phyloP scores from a whole-genome alignment of 2,797 vertebrate species.

The Enteromius viviparus region DNA sequence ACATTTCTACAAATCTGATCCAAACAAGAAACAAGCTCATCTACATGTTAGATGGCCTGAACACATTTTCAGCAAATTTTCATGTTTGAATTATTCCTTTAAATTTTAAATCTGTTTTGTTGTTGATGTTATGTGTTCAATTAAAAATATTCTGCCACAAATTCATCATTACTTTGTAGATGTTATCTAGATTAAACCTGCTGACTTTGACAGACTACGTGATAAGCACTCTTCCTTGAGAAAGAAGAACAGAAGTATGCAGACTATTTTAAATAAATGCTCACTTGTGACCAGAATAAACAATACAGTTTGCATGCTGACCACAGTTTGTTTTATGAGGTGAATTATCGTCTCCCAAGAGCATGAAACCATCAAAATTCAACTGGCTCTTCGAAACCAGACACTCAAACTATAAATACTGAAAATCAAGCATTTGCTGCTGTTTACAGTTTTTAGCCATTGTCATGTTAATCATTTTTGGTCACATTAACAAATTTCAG shows the following conservation, averaged over 20 bases:
- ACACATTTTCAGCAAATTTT: neutral
- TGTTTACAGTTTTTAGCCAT: neutral
- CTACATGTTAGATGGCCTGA: neutral
- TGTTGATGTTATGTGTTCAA: neutral
- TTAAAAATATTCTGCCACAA: neutral
- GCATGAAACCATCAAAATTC: constrained; percentile 14
- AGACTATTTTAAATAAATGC: neutral
- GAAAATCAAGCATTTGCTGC: neutral
- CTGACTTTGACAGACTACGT: neutral
- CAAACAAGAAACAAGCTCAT: neutral
- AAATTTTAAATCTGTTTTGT: neutral
- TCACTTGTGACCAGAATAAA: neutral
- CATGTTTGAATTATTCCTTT: neutral
- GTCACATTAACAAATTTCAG: neutral
- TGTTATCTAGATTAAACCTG: neutral
- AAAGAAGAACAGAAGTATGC: neutral
- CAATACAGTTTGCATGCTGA: neutral
- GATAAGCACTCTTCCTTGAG: neutral
- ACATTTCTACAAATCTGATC: too few species aligned
- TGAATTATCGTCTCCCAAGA: neutral
- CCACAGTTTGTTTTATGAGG: neutral
- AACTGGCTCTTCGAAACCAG: neutral
- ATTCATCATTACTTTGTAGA: neutral
- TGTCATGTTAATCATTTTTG: constrained; percentile 6
- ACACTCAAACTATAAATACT: constrained; percentile 3